These are phyloP conservation scores for Amphipoea lucens DNA, from an alignment of 2,888 invertebrate species.

Conservation along the genomic window DNA sequence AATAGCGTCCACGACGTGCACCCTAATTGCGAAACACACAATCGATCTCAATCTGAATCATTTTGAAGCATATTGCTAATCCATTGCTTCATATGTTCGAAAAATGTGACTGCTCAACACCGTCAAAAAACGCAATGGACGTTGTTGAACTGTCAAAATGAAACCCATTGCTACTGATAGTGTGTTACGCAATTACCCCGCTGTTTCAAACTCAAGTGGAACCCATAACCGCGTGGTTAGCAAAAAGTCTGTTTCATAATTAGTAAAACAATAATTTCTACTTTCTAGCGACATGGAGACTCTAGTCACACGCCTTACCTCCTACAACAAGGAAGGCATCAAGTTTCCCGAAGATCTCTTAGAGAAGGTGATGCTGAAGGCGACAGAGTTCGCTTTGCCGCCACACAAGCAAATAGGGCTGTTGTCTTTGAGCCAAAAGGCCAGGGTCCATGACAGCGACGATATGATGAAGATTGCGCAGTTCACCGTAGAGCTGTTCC, in stretches of 20 bases:
- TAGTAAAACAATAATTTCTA: neutral
- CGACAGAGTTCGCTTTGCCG: slow-evolving; percentile 71
- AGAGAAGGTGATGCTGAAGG: slow-evolving; percentile 70
- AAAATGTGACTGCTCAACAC: too few species aligned
- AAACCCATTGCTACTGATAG: too few species aligned
- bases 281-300: slow-evolving; percentile 75
- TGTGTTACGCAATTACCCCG: too few species aligned
- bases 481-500: slow-evolving; percentile 76
- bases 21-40: too few species aligned
- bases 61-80: too few species aligned
- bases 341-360: slow-evolving; percentile 75
- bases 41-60: too few species aligned
- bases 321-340: slow-evolving; percentile 81
- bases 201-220: too few species aligned
- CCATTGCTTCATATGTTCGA: too few species aligned
- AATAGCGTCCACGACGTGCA: neutral
- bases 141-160: too few species aligned
- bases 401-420: slow-evolving; percentile 80
- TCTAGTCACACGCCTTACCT: slow-evolving; percentile 74
- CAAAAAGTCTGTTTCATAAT: neutral
- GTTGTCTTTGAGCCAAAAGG: slow-evolving; percentile 74
- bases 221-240: neutral
- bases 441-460: slow-evolving; percentile 65
- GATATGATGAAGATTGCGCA: slow-evolving; percentile 76
- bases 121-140: too few species aligned